Evolutionary conservation across 2,113 vertebrate species (phyloP).

Genomic region (Gracilinanus agilis): DNA sequence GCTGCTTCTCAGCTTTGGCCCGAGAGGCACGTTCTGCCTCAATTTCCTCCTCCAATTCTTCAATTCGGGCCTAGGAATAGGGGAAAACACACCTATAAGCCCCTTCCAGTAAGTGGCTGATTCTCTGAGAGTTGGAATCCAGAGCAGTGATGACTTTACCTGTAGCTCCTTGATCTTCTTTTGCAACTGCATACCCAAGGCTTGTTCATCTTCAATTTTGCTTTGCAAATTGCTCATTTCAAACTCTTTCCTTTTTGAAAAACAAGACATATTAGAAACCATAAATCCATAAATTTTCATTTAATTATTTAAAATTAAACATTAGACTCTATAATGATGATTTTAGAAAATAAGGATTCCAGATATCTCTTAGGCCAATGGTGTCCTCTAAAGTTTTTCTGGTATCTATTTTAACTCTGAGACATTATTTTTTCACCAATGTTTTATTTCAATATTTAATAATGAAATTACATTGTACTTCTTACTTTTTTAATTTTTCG

Average conservation of each 20-base stretch:
- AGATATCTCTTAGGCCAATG: neutral
- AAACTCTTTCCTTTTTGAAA: conserved; percentile 87
- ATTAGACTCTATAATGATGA: neutral
- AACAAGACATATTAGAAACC: neutral
- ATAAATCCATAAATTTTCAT: neutral
- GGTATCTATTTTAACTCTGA: neutral
- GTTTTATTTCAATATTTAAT: neutral
- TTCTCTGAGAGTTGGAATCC: neutral
- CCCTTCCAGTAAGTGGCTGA: neutral
- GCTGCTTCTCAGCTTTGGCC: conserved; percentile 94
- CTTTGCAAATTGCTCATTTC: conserved; percentile 87
- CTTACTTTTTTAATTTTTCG: conserved; percentile 89
- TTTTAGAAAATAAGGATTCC: neutral
- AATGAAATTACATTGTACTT: neutral
- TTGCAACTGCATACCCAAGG: conserved; percentile 84
- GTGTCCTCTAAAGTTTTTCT: neutral
- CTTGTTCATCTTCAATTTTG: conserved; percentile 88
- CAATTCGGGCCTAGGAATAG: conserved; percentile 85
- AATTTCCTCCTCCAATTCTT: conserved; percentile 93
- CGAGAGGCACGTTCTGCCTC: conserved; percentile 90
- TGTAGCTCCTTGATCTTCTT: conserved; percentile 90
- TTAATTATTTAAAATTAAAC: neutral
- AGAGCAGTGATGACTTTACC: conserved; percentile 60
- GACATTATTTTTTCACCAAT: conserved; percentile 3
- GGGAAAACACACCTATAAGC: neutral